Percentiles rank a stretch among this genome's conserved stretches.
phyloP scores from a whole-genome alignment of 2,888 invertebrate species.

The Agapostemon virescens region DNA sequence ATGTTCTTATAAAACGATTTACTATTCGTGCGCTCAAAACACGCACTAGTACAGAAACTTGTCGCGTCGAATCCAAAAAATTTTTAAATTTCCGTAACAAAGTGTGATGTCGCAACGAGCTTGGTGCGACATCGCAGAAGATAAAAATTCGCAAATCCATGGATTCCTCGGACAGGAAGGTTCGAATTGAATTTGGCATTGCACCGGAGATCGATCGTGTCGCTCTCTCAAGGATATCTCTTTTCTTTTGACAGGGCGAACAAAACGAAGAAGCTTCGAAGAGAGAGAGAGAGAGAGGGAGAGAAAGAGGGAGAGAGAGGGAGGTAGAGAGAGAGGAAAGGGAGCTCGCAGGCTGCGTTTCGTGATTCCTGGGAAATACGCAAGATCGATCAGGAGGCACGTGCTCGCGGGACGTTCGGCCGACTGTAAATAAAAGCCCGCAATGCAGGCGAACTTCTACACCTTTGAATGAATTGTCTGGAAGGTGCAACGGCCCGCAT shows the following conservation, averaged over 20 bases:
- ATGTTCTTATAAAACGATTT: too few relatives aligned
- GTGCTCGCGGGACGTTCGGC: conserved; percentile 49
- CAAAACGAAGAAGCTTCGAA: neutral
- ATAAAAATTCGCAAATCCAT: conserved; percentile 17
- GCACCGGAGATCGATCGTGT: conserved; percentile 37
- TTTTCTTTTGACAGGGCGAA: neutral
- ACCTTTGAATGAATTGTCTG: conserved; percentile 25
- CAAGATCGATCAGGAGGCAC: conserved; percentile 51
- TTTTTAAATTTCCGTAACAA: neutral
- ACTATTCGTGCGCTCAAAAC: too few relatives aligned
- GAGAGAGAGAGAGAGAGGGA: too few relatives aligned
- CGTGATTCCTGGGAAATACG: conserved; percentile 41
- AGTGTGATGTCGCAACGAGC: neutral
- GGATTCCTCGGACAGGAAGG: neutral
- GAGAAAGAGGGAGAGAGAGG: too few relatives aligned
- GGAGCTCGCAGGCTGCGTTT: conserved; percentile 22
- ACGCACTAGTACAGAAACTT: too few relatives aligned
- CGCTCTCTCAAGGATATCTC: conserved; percentile 9
- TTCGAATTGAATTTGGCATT: conserved; percentile 41
- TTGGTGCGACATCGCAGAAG: neutral
- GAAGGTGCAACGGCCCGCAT: conserved; percentile 34
- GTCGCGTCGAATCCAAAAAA: neutral
- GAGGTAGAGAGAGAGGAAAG: neutral
- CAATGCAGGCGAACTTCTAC: conserved; percentile 55
- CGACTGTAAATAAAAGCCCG: conserved; percentile 60